These are phyloP conservation scores for Lithophane socia DNA, from an alignment of 2,888 invertebrate genomes.

Conservation along the genomic window DNA sequence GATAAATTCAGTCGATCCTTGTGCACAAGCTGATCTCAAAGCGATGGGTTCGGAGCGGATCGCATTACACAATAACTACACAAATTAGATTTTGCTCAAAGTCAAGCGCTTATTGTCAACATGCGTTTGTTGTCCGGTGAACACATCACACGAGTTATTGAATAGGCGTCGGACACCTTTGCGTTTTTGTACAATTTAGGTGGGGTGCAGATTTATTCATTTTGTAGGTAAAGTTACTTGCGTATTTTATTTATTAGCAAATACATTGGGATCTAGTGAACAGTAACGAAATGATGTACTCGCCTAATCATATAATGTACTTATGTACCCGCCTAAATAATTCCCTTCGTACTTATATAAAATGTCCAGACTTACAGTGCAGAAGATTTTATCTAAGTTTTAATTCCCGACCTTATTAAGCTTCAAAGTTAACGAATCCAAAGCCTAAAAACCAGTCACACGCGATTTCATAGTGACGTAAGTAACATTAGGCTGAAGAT, in stretches of 20 bases:
- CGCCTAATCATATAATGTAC: neutral
- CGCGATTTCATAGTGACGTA: conserved; percentile 83
- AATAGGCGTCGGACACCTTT: conserved; percentile 86
- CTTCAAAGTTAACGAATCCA: conserved; percentile 69
- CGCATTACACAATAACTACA: conserved; percentile 89
- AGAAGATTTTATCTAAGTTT: conserved; percentile 56
- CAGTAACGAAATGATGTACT: neutral
- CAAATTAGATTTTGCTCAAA: conserved; percentile 90
- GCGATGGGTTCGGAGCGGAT: conserved; percentile 79
- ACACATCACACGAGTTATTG: conserved; percentile 86
- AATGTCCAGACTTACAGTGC: conserved; percentile 2
- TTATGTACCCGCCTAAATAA: neutral
- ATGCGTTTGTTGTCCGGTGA: conserved; percentile 86
- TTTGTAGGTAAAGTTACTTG: conserved; percentile 33
- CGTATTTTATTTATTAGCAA: conserved; percentile 27
- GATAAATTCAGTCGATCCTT: conserved; percentile 84
- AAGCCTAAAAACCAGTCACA: conserved; percentile 71
- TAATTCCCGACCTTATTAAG: conserved; percentile 69
- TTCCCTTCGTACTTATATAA: conserved; percentile 4
- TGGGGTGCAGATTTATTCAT: conserved; percentile 48
- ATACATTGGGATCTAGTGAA: neutral
- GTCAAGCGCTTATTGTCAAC: conserved; percentile 89
- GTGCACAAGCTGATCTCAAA: conserved; percentile 79
- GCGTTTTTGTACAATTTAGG: conserved; percentile 76
- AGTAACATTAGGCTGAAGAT: conserved; percentile 87